Evolutionary conservation across 2,113 vertebrate species (phyloP), one percentile per base, ranked within the genome.

Genomic region (Esox niger): DNA sequence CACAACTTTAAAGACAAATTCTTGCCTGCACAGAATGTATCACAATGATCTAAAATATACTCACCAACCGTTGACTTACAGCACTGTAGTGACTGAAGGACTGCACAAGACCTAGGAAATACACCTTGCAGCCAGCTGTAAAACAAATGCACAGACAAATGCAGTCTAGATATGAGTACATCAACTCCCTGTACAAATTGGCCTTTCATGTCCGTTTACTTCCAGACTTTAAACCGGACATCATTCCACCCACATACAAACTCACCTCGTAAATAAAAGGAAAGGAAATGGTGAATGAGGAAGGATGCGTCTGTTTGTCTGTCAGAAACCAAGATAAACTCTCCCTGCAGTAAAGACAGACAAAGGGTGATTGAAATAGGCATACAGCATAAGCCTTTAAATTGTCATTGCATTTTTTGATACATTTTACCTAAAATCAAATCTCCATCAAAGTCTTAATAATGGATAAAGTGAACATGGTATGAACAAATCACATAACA

Each of bases 61-160:
- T 94, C 79, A 99, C 97, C 91, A 99, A 81, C 72, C 95, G 95
- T 79, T 95, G 95, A 0, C 93, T 91, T 30, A 98, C 88, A 0
- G 93, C 82, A 80, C 27, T 95, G 75, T 98, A 99, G 83, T 99
- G 97, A 72, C 93, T 98, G 88, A 96, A 97, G 29, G 96, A 98
- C 87, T 99, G 97, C 1, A 92, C 83, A 35, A 99, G 87, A 1
- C 92, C 95, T 85, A 99, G 73, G 17, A 98, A 96, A 69, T 94
- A 97, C 59, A 99, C 95, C 87, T 87, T 95, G 78, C 95, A 95
- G 49, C 92, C 90, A 20, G 94, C 96, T 99, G 84, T 30, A 75
- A 84, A 72, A 32, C 33, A 62, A 6, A 62, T 31, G n/a, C 26
- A 33, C 59, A 73, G 21, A 17, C 68, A 0, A 17, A 57, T n/a